These are phyloP conservation scores for Rhinolophus ferrumequinum DNA, from an alignment of 2,113 vertebrate species.

Conservation along the genomic window DNA sequence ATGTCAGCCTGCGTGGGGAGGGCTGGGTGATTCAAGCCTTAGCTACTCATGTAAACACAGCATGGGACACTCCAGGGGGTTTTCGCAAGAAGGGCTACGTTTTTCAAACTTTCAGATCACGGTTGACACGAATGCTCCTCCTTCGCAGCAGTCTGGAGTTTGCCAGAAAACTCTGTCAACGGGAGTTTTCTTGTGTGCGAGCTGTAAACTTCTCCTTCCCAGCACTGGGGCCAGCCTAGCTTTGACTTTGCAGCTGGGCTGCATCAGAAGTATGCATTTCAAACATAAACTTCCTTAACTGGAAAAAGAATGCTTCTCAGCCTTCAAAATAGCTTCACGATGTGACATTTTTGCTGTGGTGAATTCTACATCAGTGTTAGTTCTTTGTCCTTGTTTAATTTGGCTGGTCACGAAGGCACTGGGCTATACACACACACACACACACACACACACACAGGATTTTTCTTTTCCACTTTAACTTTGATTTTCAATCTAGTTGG, in stretches of 20 bases:
- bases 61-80: background rate
- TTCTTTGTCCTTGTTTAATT: background rate
- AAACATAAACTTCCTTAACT: background rate
- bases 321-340: background rate
- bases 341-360: rapidly evolving
- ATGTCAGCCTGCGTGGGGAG: too few species aligned
- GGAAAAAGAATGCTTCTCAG: background rate
- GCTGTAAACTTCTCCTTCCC: background rate
- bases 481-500: background rate
- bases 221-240: background rate
- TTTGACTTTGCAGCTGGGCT: background rate
- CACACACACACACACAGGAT: background rate
- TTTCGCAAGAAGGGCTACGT: background rate
- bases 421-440: background rate
- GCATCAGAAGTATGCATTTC: background rate
- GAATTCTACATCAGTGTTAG: background rate
- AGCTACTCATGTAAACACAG: background rate
- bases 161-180: background rate
- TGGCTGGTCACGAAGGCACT: background rate
- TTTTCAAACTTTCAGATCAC: background rate
- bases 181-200: background rate
- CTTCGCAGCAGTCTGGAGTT: background rate
- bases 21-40: background rate
- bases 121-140: background rate
- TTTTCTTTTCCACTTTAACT: background rate